Conservation (phyloP, 2,888 invertebrate species). For the Aplocera efformata region DNA sequence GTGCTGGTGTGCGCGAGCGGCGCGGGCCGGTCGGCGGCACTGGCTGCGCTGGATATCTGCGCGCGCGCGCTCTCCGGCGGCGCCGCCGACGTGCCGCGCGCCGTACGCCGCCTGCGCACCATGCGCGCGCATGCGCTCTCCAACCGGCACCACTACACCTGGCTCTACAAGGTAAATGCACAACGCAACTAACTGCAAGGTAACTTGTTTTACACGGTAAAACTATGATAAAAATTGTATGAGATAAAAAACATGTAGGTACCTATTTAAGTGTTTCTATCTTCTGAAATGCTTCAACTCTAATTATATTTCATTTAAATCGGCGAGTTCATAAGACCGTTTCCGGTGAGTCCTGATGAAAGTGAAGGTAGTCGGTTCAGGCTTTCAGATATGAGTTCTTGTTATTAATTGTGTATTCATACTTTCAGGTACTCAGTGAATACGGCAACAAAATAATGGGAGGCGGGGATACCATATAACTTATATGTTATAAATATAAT, state of each 20-base stretch:
- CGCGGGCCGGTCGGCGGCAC: constrained; percentile 93
- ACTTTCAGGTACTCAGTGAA: constrained; percentile 87
- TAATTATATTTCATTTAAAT: no score
- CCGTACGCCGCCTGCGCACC: constrained; percentile 90
- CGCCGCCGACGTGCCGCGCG: constrained; percentile 91
- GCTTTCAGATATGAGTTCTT: no score
- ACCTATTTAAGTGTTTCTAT: no score
- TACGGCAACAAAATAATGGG: constrained; percentile 92
- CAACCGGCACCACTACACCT: constrained; percentile 94
- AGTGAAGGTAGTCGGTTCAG: no score
- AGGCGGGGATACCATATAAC: constrained; percentile 65
- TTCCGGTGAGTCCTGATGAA: no score
- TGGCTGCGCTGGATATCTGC: constrained; percentile 92
- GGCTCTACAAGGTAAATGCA: constrained; percentile 91
- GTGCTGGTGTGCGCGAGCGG: constrained; percentile 94
- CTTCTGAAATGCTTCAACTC: no score
- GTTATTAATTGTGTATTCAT: constrained; percentile 15
- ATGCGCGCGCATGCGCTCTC: constrained; percentile 94
- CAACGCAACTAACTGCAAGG: not conserved
- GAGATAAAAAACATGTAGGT: no score
- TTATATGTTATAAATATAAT: no score
- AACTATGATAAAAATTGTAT: no score
- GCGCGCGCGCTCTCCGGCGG: constrained; percentile 91
- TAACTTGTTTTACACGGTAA: no score
- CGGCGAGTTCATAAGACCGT: no score